Evolutionary conservation across 1,140 invertebrate genomes (phyloP), one percentile per base, ranked within the genome.

Genomic region (Copidosoma floridanum): DNA sequence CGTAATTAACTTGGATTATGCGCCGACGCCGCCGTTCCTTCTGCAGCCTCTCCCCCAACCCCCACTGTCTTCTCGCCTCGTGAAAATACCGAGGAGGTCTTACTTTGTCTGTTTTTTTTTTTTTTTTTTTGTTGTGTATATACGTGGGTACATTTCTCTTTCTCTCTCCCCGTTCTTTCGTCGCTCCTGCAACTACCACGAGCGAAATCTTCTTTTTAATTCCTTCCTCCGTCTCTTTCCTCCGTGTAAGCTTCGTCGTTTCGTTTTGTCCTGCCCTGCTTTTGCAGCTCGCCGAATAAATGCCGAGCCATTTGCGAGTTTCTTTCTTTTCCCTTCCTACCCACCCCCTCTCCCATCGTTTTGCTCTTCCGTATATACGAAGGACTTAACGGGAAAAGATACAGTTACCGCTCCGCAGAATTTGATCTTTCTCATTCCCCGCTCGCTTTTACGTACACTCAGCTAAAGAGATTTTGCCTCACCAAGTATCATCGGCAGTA

Each of bases 1-100:
- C 6, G 23, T 53, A 53, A 53, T 53, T 53, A 53, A 53, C 35
- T 53, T 26, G 51, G 51, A 53, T 53, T 53, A 53, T 53, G 21
- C 37, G 14, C n/a, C 23, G 21, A 26, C 27, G 46, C n/a, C 46
- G 24, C 16, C 41, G 14, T 46, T 26, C 11, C n/a, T n/a, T 23
- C 14, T n/a, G 38, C 37, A 37, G 8, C 8, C 29, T 6, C n/a
- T 35, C 47, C 4, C 43, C 3, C 43, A 21, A 14, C 12, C 40
- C 12, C 2, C 23, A 16, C 40, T n/a, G n/a, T n/a, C n/a, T n/a
- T n/a, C n/a, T n/a, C n/a, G n/a, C 29, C n/a, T 10, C 6, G 16
- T 18, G 27, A 50, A 50, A 50, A 27, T 27, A 29, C 27, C 47
- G 26, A 10, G n/a, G n/a, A n/a, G n/a, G n/a, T n/a, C n/a, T n/a